phyloP scores from a whole-genome alignment of 2,888 invertebrate species.

The Zygaena filipendulae region DNA sequence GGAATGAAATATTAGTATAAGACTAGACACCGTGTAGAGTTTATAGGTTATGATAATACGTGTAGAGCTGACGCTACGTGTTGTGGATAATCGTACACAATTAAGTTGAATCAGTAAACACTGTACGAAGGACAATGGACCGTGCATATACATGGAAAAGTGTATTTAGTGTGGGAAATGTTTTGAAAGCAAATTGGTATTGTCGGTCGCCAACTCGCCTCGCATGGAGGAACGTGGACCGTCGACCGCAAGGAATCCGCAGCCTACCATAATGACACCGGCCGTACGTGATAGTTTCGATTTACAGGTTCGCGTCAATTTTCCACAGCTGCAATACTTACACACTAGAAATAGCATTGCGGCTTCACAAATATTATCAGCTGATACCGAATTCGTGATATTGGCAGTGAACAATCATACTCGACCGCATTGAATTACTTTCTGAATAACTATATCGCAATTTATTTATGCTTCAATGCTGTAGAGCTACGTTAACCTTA shows the following conservation, averaged over 20 bases:
- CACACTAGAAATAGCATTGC: slow-evolving; percentile 49
- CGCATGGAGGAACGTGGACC: slow-evolving; percentile 35
- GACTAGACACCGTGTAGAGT: slow-evolving; percentile 33
- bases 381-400: slow-evolving; percentile 27
- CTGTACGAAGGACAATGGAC: neutral
- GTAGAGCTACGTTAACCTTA: slow-evolving; percentile 1
- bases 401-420: slow-evolving; percentile 10
- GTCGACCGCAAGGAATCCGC: slow-evolving; percentile 54
- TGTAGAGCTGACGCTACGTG: slow-evolving; percentile 25
- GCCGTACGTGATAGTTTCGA: slow-evolving; percentile 57
- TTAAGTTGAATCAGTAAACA: slow-evolving; percentile 20
- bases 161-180: slow-evolving; percentile 13
- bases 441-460: slow-evolving; percentile 14
- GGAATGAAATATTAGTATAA: slow-evolving; percentile 51
- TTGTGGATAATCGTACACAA: slow-evolving; percentile 29
- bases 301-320: slow-evolving; percentile 61
- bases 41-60: slow-evolving; percentile 46
- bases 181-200: slow-evolving; percentile 22
- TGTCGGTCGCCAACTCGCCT: slow-evolving; percentile 18
- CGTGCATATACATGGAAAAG: neutral
- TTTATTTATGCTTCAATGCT: slow-evolving; percentile 1
- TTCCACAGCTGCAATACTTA: slow-evolving; percentile 37
- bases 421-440: too few relatives aligned
- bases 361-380: slow-evolving; percentile 47
- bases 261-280: slow-evolving; percentile 44